Base-by-base conservation (phyloP, 1,140 invertebrate species). In the Drosophila yakuba region DNA sequence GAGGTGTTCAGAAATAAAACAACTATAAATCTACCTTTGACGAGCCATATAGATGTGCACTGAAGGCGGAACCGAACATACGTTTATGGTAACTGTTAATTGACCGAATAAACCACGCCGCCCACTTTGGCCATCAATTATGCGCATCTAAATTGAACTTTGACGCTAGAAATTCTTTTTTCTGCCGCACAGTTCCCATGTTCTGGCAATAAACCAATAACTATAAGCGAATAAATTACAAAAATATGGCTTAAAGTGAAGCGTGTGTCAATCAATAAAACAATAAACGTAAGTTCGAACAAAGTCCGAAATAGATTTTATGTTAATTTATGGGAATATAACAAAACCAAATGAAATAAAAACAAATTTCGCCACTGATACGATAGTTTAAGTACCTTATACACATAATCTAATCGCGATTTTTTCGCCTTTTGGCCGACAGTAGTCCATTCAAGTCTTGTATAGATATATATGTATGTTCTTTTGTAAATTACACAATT, bases 101-200 rank as follows among this genome's bases (percentile, higher is more conserved):
- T 73, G 56, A 51, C 47, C 66, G 50, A 28, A 71, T 38, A 63
- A 55, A 20, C 36, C 8, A 32, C 2, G 36, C 44, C 73, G 48
- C 61, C 52, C 60, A 59, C 71, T 44, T 48, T 64, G 47, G 12
- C 74, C 73, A 85, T 84, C 78, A 84, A 84, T 85, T 81, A 86
- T 85, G 74, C 71, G 74, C 80, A 66, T 66, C 78, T 58, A 85
- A 86, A 85, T 88, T 85, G 83, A 85, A 85, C 82, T 85, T 88
- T 85, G 82, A 88, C 78, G 78, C 59, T 62, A 45, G 35, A 74
- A 84, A 83, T 84, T 62, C 64, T 50, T 83, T 41, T 39, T 67
- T 2, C 14, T 17, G n/a, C 41, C 41, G 11, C 5, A n/a, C 15
- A 4, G 8, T 23, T 23, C 35, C 39, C 32, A 32, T 35, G 43